Evolutionary conservation across 2,113 vertebrate genomes (phyloP), one percentile per base, ranked within the genome.

Genomic region (Calidris pygmaea): DNA sequence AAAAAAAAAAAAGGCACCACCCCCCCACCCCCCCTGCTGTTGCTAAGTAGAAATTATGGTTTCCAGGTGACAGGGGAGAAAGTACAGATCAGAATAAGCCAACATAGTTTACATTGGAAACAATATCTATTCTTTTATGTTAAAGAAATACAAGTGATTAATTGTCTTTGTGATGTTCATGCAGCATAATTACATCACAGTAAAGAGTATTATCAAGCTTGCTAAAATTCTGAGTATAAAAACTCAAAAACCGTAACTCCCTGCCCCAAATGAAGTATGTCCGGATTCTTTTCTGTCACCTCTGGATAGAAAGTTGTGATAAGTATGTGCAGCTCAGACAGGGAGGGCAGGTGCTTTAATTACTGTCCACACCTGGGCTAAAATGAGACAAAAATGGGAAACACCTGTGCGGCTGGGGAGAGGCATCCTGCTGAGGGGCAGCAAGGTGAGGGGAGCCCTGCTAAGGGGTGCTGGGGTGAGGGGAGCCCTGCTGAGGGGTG

Each of bases 1-100:
- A 34, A 13, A 63, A 75, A 32, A 32, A 24, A 24, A 11, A 37
- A 34, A 17, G 35, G 17, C 53, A 55, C 16, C 53, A 15, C 34
- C 8, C 2, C 5, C 15, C 1, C 18, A 16, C 3, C 2, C 12
- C 12, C 48, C 4, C 3, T 53, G 34, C 27, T 65, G 6, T 43
- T 76, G 9, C 19, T 80, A 55, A 50, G 43, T 41, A 59, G 76
- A 91, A 83, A 72, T 32, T 1, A 30, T 62, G 30, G 7, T 72
- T 92, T 82, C 71, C 21, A 30, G 10, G 5, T 74, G 66, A 26
- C 11, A 24, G 12, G n/a, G 26, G 30, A 82, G 34, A 71, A 58
- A 34, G 8, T 24, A 37, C 5, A 41, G 60, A 60, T 56, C 34
- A 55, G 32, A 91, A 55, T 14, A 76, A 48, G 30, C 32, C 41